phyloP scores from a whole-genome alignment of 2,113 vertebrate genomes.

The Columba livia region DNA sequence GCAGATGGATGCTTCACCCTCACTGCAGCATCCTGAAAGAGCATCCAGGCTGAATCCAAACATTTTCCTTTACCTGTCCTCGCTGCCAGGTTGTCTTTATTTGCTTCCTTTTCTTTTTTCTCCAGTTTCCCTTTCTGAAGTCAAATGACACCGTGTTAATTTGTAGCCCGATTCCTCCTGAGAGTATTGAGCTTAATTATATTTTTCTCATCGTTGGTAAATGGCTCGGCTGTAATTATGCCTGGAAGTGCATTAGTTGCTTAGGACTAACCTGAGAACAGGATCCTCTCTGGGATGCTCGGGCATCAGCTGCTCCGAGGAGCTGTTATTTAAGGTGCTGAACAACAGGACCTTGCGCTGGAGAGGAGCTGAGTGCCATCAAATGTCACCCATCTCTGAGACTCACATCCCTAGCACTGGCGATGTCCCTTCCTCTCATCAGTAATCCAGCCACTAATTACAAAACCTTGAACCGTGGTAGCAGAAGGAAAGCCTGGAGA shows the following conservation, averaged over 20 bases:
- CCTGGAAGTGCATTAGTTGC: background rate
- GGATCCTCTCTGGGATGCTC: background rate
- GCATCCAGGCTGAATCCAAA: background rate
- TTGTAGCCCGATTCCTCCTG: background rate
- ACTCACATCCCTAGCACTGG: background rate
- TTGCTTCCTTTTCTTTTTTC: background rate
- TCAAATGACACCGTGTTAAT: background rate
- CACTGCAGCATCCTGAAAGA: background rate
- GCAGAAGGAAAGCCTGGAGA: background rate
- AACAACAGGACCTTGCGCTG: background rate
- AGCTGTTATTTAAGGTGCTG: background rate
- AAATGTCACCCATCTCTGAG: background rate
- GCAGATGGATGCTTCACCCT: background rate
- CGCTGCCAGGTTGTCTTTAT: background rate
- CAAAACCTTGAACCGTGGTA: background rate
- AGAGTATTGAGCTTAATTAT: constrained; percentile 52
- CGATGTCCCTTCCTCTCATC: background rate
- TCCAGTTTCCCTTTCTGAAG: background rate
- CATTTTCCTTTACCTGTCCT: background rate
- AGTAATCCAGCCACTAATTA: background rate
- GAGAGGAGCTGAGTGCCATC: background rate
- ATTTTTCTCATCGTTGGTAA: constrained; percentile 8
- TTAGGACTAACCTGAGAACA: constrained; percentile 42
- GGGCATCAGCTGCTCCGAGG: background rate
- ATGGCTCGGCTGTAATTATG: constrained; percentile 18